Percentiles rank a stretch among this genome's conserved stretches.
phyloP scores from a whole-genome alignment of 2,888 invertebrate genomes.

The Acronicta leporina region DNA sequence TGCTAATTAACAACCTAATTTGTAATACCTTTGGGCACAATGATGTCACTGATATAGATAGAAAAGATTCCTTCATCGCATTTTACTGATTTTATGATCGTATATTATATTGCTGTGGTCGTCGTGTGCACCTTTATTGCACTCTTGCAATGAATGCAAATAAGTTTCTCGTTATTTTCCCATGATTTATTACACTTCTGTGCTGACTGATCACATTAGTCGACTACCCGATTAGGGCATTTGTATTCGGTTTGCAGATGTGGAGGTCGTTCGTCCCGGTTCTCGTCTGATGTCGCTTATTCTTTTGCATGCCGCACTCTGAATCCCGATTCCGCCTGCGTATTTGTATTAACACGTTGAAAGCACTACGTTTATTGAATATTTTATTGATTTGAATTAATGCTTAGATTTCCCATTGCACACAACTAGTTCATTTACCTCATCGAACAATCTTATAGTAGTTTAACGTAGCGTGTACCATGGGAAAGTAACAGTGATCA shows the following conservation, averaged over 20 bases:
- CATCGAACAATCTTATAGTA: slow-evolving; percentile 20
- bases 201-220: slow-evolving; percentile 67
- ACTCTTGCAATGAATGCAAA: slow-evolving; percentile 63
- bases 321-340: slow-evolving; percentile 78
- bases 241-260: slow-evolving; percentile 81
- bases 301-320: slow-evolving; percentile 76
- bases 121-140: slow-evolving; percentile 58
- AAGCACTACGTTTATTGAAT: slow-evolving; percentile 71
- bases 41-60: slow-evolving; percentile 56
- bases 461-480: slow-evolving; percentile 6
- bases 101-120: slow-evolving; percentile 38
- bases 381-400: slow-evolving; percentile 54
- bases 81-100: slow-evolving; percentile 44
- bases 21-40: slow-evolving; percentile 48
- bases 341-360: slow-evolving; percentile 81
- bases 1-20: slow-evolving; percentile 56
- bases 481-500: slow-evolving; percentile 23
- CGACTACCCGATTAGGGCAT: slow-evolving; percentile 72
- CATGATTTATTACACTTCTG: slow-evolving; percentile 70
- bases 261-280: slow-evolving; percentile 88
- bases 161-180: slow-evolving; percentile 62
- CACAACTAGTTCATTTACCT: slow-evolving; percentile 39
- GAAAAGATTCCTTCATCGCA: slow-evolving; percentile 44
- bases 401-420: slow-evolving; percentile 44
- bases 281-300: slow-evolving; percentile 77